phyloP scores from a whole-genome alignment of 2,797 vertebrate genomes.

The Acipenser transmontanus region DNA sequence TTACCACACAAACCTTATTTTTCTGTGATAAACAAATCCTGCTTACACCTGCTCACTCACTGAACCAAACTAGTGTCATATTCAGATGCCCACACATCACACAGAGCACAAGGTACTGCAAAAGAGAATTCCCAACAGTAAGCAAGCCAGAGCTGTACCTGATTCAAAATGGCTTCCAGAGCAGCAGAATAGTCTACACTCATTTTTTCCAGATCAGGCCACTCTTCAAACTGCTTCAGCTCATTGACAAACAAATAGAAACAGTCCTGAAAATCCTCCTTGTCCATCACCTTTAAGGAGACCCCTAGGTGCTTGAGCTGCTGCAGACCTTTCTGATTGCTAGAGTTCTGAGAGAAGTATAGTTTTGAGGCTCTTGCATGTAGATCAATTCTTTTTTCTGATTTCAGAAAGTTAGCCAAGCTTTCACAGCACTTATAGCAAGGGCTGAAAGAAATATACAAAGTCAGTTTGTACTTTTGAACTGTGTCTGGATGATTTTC shows the following conservation, averaged over 20 bases:
- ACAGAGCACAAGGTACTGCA: neutral
- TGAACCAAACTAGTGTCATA: neutral
- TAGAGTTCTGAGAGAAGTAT: neutral
- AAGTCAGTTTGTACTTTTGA: neutral
- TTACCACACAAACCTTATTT: neutral
- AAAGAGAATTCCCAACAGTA: neutral
- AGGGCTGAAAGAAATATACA: constrained; percentile 1
- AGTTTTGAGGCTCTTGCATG: neutral
- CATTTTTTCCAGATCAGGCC: neutral
- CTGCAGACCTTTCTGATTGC: neutral
- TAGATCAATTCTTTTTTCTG: neutral
- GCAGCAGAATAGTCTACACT: neutral
- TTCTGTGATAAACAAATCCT: neutral
- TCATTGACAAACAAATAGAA: constrained; percentile 1
- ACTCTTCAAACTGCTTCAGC: neutral
- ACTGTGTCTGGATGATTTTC: neutral
- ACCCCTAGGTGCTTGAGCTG: neutral
- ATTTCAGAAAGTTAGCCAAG: neutral
- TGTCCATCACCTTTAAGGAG: neutral
- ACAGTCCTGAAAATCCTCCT: neutral
- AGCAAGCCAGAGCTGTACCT: neutral
- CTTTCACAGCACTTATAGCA: neutral
- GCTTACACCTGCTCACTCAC: neutral
- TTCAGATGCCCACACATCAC: too few species aligned
- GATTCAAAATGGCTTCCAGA: neutral